A percentile compares a stretch with the other conserved stretches of the same genome.
Evolutionary conservation across 2,797 vertebrate genomes (phyloP).

Genomic region (Novumbra hubbsi): DNA sequence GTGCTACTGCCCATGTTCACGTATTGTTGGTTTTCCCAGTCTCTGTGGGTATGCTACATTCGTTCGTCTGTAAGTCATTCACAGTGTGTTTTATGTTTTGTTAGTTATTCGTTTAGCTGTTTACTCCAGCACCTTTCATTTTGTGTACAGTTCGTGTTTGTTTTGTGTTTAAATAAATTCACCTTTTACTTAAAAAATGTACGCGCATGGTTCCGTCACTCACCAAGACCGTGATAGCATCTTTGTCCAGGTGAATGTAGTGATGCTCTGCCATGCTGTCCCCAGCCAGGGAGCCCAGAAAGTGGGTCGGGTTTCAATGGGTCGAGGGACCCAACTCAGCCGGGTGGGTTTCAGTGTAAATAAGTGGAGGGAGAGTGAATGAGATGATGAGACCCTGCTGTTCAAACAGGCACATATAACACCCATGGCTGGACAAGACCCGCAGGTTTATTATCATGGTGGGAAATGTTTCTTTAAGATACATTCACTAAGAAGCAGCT

Average conservation of each 20-base stretch:
- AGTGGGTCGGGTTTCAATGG: background rate
- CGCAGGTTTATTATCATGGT: constrained; percentile 48
- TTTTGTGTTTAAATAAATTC: no score
- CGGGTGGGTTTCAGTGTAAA: constrained; percentile 46
- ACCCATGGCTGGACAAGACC: constrained; percentile 19
- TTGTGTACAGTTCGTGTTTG: no score
- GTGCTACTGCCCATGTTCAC: no score
- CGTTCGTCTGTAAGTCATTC: no score
- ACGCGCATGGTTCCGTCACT: no score
- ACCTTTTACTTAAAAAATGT: no score
- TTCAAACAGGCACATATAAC: constrained; percentile 41
- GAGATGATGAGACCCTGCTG: constrained; percentile 35
- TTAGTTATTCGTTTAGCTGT: no score
- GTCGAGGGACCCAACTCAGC: constrained; percentile 18
- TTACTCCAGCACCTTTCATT: no score
- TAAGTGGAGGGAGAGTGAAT: constrained; percentile 27
- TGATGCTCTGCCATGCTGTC: background rate
- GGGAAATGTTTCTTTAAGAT: constrained; percentile 29
- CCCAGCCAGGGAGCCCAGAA: background rate
- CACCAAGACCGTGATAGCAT: no score
- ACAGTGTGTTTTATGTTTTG: no score
- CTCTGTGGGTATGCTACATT: no score
- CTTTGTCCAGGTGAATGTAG: background rate
- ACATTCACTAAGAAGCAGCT: constrained; percentile 24
- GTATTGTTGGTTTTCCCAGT: no score